These are phyloP conservation scores for Herpailurus yagouaroundi DNA, from an alignment of 2,113 vertebrate species.

Conservation along the genomic window DNA sequence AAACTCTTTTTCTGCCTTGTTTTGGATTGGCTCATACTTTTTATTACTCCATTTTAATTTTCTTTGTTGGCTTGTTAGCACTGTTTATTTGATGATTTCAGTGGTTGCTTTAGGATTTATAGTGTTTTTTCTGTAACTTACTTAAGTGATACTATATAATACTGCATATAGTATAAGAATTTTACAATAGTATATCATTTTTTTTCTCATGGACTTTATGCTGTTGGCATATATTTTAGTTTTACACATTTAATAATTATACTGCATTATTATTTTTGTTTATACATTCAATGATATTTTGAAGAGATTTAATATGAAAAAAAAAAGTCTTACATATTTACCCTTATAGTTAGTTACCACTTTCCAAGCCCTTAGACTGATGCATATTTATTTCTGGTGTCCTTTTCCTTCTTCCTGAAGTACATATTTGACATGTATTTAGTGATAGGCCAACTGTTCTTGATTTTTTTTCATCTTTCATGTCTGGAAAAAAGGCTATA, in stretches of 20 bases:
- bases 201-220: background rate
- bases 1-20: background rate
- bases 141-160: background rate
- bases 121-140: background rate
- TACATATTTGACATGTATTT: background rate
- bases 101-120: background rate
- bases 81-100: background rate
- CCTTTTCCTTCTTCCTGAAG: background rate
- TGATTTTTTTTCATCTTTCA: background rate
- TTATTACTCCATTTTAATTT: background rate
- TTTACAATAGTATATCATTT: background rate
- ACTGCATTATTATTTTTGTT: background rate
- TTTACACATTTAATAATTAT: background rate
- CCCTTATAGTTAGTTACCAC: background rate
- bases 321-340: no score
- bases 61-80: background rate
- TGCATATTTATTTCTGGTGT: background rate
- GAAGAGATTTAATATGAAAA: background rate
- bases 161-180: background rate
- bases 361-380: background rate
- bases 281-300: background rate
- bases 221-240: background rate
- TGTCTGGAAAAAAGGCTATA: background rate
- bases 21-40: background rate
- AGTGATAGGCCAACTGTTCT: background rate